These are phyloP conservation scores for Anableps anableps DNA, from an alignment of 2,797 vertebrate species.

Conservation along the genomic window DNA sequence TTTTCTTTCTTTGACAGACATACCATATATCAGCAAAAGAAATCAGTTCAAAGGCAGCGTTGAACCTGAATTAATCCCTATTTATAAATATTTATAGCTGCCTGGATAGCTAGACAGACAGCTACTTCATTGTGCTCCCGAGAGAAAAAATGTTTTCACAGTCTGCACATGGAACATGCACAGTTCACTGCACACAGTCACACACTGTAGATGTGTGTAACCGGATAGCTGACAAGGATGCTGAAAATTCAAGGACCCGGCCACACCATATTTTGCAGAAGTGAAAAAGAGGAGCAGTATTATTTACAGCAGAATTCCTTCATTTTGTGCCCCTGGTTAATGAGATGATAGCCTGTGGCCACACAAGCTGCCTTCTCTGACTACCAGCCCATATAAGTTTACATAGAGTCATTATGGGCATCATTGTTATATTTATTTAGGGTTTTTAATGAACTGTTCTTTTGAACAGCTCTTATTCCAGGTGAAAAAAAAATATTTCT, in stretches of 20 bases:
- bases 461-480: background rate
- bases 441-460: background rate
- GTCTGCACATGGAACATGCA: constrained; percentile 52
- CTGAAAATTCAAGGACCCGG: constrained; percentile 20
- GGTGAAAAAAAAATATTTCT: background rate
- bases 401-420: too few relatives aligned
- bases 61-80: constrained; percentile 46
- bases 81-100: constrained; percentile 67
- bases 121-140: constrained; percentile 60
- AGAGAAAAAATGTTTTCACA: constrained; percentile 51
- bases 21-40: constrained; percentile 28
- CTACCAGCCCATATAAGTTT: background rate
- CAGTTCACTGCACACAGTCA: constrained; percentile 32
- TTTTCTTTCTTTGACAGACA: constrained; percentile 26
- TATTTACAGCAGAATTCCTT: background rate
- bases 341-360: background rate
- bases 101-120: constrained; percentile 53
- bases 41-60: constrained; percentile 41
- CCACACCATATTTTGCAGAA: constrained; percentile 4
- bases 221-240: constrained; percentile 21
- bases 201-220: constrained; percentile 28
- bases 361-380: background rate
- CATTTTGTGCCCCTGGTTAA: background rate
- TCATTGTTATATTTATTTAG: too few relatives aligned
- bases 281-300: background rate